Conservation (phyloP, 2,888 invertebrate species). For the Zeuzera pyrina region DNA sequence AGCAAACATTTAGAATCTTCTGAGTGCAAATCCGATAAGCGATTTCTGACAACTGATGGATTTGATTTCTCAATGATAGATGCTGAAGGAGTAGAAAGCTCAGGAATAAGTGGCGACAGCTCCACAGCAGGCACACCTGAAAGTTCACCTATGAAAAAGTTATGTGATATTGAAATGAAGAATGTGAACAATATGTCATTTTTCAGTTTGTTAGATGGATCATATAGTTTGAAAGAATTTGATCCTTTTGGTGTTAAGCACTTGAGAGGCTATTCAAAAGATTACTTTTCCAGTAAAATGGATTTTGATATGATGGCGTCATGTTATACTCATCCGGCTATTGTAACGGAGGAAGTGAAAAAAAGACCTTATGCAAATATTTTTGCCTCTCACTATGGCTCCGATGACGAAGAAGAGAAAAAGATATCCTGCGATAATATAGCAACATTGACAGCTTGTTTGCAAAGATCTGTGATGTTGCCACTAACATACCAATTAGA, state of each 20-base stretch:
- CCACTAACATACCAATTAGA: constrained; percentile 79
- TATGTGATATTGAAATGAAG: constrained; percentile 10
- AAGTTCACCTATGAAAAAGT: constrained; percentile 36
- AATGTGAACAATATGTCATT: constrained; percentile 30
- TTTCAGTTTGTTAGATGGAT: constrained; percentile 62
- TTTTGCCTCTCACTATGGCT: constrained; percentile 35
- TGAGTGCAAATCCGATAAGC: constrained; percentile 35
- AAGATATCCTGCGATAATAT: constrained; percentile 50
- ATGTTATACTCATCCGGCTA: constrained; percentile 49
- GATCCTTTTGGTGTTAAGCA: constrained; percentile 60
- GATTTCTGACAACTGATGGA: constrained; percentile 44
- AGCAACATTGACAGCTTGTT: constrained; percentile 70
- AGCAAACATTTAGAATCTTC: constrained; percentile 34
- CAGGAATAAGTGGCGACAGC: too few relatives aligned
- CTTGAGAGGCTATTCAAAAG: constrained; percentile 31
- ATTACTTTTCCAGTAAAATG: constrained; percentile 41
- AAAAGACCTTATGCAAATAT: constrained; percentile 57
- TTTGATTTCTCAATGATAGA: constrained; percentile 56
- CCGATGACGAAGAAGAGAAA: constrained; percentile 35
- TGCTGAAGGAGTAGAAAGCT: constrained; percentile 30
- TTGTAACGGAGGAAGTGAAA: constrained; percentile 54
- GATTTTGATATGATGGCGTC: constrained; percentile 32
- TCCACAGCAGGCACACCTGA: constrained; percentile 29
- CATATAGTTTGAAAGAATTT: constrained; percentile 54
- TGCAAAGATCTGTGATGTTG: constrained; percentile 78